phyloP scores from a whole-genome alignment of 2,113 vertebrate genomes.

The Cromileptes altivelis region DNA sequence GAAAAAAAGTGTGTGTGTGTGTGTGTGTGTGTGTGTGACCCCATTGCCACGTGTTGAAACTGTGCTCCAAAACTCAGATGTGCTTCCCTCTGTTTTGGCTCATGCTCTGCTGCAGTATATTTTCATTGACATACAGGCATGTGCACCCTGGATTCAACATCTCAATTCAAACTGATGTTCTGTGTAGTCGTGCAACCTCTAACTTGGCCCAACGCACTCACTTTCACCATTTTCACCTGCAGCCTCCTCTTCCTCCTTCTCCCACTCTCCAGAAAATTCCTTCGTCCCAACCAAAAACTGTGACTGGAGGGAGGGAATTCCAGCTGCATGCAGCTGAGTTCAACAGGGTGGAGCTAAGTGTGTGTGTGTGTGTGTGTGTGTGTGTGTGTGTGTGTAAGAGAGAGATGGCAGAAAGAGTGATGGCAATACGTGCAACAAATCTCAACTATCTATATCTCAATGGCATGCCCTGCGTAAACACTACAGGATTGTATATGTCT shows the following conservation, averaged over 20 bases:
- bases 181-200: not conserved
- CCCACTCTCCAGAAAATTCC: conserved; percentile 65
- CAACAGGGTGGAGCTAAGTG: conserved; percentile 63
- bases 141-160: not conserved
- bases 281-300: conserved; percentile 5
- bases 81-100: not conserved
- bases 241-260: not conserved
- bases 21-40: not conserved
- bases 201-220: not conserved
- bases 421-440: conserved; percentile 25
- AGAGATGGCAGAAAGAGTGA: not conserved
- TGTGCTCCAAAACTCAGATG: not conserved
- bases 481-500: not conserved
- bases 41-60: conserved; percentile 51
- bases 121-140: not conserved
- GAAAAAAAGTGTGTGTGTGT: not conserved
- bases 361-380: conserved; percentile 25
- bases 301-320: conserved; percentile 53
- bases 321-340: conserved; percentile 44
- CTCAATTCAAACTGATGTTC: not conserved
- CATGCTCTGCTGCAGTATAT: not conserved
- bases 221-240: not conserved
- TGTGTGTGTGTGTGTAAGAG: conserved; percentile 21
- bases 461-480: conserved; percentile 9
- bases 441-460: not conserved